Conservation (phyloP, 2,113 vertebrate genomes). For the Crotalus viridis region DNA sequence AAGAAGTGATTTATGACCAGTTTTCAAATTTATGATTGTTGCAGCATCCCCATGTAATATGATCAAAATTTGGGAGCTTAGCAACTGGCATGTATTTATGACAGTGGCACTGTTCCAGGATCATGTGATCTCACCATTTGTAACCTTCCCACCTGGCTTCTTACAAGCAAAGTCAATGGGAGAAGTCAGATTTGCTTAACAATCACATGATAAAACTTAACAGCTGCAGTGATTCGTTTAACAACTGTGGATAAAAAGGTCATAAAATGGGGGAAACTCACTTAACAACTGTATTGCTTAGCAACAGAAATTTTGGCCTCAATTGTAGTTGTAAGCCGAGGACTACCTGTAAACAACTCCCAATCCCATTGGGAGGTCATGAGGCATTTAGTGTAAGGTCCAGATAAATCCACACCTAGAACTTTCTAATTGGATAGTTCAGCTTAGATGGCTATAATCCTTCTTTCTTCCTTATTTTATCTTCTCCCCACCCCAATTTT, state of each 20-base stretch:
- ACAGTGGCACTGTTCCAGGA: too few species aligned
- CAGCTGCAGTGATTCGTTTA: neutral
- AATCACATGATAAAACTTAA: neutral
- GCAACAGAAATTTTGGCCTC: neutral
- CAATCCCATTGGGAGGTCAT: neutral
- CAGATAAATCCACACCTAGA: neutral
- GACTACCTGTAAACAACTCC: neutral
- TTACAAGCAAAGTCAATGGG: neutral
- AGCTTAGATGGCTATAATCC: neutral
- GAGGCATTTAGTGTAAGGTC: neutral
- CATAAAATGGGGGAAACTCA: neutral
- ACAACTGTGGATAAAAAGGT: neutral
- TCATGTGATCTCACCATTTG: too few species aligned
- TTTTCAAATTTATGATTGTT: too few species aligned
- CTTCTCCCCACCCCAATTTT: neutral
- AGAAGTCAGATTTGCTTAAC: neutral
- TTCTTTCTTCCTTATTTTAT: neutral
- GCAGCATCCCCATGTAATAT: neutral
- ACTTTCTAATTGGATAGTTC: neutral
- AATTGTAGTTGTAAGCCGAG: neutral
- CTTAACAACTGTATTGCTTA: neutral
- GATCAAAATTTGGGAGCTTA: neutral
- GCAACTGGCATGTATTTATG: neutral
- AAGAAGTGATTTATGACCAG: too few species aligned
- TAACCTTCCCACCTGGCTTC: too few species aligned